These are phyloP conservation scores for Yponomeuta malinellus DNA, from an alignment of 2,888 invertebrate species.

Conservation along the genomic window DNA sequence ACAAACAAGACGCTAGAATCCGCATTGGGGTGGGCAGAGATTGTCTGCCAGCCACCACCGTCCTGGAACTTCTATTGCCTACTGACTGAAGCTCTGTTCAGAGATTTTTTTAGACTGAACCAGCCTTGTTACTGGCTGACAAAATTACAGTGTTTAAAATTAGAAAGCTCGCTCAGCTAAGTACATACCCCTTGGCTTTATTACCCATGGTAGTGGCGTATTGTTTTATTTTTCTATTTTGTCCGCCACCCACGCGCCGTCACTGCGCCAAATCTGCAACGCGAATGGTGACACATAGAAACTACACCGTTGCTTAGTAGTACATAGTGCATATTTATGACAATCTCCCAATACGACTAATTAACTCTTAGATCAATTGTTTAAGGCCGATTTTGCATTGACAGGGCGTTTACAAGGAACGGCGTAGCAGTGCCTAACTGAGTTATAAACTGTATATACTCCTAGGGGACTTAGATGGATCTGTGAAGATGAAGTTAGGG, in stretches of 20 bases:
- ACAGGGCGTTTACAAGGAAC: neutral
- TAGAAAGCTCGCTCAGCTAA: too few relatives aligned
- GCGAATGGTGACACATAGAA: neutral
- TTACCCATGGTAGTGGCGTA: neutral
- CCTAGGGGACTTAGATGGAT: neutral
- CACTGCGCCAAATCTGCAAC: neutral
- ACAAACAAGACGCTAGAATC: neutral
- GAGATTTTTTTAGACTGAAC: too few relatives aligned
- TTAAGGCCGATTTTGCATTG: neutral
- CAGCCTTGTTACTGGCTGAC: too few relatives aligned
- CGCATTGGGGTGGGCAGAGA: neutral
- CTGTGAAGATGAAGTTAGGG: too few relatives aligned
- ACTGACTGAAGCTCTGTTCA: neutral
- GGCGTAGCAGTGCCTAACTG: neutral
- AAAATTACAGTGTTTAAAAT: too few relatives aligned
- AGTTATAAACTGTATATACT: neutral
- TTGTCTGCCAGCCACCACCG: neutral
- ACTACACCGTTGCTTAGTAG: neutral
- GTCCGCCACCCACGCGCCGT: neutral
- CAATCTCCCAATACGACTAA: neutral
- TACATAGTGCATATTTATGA: neutral
- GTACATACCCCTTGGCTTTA: neutral
- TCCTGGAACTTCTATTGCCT: neutral
- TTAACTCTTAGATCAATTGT: neutral
- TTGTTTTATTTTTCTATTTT: neutral